Conservation (phyloP, 2,113 vertebrate species). For the Pluvianellus socialis region DNA sequence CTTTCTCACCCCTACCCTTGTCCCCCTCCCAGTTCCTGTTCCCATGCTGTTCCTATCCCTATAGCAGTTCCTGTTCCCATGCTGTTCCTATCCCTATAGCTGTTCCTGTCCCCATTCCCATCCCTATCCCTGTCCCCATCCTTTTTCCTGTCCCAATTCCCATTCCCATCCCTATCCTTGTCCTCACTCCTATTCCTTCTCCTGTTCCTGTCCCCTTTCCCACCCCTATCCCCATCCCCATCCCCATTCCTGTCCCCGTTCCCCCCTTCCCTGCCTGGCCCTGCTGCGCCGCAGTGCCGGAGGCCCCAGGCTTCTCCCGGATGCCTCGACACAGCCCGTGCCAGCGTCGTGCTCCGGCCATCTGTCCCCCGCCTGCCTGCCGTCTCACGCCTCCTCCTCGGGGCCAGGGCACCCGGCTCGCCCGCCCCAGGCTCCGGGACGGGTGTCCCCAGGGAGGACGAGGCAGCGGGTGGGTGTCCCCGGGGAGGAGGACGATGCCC, state of each 20-base stretch:
- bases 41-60: not conserved
- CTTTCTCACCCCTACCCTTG: not conserved
- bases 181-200: too few relatives aligned
- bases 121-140: not conserved
- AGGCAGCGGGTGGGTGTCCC: not conserved
- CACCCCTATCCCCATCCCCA: not conserved
- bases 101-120: not conserved
- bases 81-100: not conserved
- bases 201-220: not conserved
- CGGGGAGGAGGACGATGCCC: not conserved
- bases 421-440: not conserved
- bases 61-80: too few relatives aligned
- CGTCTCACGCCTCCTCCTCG: not conserved
- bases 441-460: not conserved
- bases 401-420: not conserved
- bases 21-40: not conserved
- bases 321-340: not conserved
- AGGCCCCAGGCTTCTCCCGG: not conserved
- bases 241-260: not conserved
- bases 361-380: constrained; percentile 2
- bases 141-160: not conserved
- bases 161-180: not conserved
- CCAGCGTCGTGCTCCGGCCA: not conserved
- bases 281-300: rapidly evolving
- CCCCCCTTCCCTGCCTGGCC: not conserved